Evolutionary conservation across 2,888 invertebrate species (phyloP).

Genomic region (Patella caerulea): DNA sequence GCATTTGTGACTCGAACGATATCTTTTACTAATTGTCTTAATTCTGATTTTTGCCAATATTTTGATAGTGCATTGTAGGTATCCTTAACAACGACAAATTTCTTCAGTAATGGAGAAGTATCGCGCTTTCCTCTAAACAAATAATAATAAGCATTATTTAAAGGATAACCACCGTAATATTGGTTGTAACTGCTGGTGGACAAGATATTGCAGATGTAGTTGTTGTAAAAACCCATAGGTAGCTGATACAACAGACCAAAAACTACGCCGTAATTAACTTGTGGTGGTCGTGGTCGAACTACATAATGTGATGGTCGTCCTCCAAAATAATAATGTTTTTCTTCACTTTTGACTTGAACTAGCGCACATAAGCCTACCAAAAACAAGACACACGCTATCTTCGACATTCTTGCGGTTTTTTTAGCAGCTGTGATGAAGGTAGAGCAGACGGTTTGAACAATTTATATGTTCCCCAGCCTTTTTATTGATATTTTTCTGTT

Average conservation of each 20-base stretch:
- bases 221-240: not conserved
- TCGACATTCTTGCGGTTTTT: too few species aligned
- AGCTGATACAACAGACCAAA: not conserved
- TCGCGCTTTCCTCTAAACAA: not conserved
- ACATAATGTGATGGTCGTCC: not conserved
- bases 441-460: not conserved
- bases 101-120: not conserved
- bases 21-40: not conserved
- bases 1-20: not conserved
- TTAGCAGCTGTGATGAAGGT: too few species aligned
- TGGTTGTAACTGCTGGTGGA: not conserved
- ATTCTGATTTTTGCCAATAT: not conserved
- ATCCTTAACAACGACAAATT: not conserved
- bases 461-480: not conserved
- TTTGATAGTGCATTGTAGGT: not conserved
- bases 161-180: not conserved
- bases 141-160: not conserved
- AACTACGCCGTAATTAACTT: not conserved
- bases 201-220: not conserved
- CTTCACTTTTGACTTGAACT: not conserved
- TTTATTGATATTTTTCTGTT: constrained; percentile 2
- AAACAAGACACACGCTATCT: not conserved
- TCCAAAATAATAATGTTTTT: not conserved
- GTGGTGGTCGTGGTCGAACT: not conserved
- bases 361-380: not conserved